Conservation (phyloP, 2,113 vertebrate species). For the Gallinago undulata region DNA sequence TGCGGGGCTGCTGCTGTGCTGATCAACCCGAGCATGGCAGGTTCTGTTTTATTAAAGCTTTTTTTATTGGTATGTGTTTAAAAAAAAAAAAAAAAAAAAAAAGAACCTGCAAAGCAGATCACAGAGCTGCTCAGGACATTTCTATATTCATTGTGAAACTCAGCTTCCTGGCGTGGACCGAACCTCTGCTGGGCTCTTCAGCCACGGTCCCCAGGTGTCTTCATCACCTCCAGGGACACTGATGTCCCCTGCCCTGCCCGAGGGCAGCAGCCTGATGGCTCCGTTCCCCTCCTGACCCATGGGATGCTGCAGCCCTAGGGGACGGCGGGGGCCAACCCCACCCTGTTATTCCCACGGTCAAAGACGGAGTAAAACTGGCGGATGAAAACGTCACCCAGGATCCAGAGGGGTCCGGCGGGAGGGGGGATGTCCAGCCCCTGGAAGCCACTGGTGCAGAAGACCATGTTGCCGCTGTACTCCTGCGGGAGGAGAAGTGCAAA, state of each 20-base stretch:
- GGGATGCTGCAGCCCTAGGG: background rate
- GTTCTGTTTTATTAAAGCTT: background rate
- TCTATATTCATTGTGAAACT: background rate
- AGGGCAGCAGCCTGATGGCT: background rate
- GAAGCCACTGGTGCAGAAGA: slow-evolving; percentile 74
- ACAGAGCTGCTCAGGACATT: background rate
- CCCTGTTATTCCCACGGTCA: slow-evolving; percentile 75
- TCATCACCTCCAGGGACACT: background rate
- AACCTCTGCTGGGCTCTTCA: background rate
- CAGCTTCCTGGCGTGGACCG: rapidly evolving
- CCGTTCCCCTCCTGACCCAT: rapidly evolving
- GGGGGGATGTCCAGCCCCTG: slow-evolving; percentile 68
- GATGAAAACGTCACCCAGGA: slow-evolving; percentile 79
- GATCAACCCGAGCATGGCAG: rapidly evolving
- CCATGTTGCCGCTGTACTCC: background rate
- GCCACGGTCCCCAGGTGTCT: background rate
- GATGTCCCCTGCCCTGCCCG: background rate
- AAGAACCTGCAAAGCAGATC: background rate
- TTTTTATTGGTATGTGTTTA: background rate
- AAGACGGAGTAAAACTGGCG: slow-evolving; percentile 78
- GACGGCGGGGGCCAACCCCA: slow-evolving; percentile 71
- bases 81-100: background rate
- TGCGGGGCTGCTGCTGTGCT: background rate
- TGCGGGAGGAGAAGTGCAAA: background rate
- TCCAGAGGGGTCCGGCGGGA: slow-evolving; percentile 75